Evolutionary conservation across 2,888 invertebrate species (phyloP).

Genomic region (Axea sp.): DNA sequence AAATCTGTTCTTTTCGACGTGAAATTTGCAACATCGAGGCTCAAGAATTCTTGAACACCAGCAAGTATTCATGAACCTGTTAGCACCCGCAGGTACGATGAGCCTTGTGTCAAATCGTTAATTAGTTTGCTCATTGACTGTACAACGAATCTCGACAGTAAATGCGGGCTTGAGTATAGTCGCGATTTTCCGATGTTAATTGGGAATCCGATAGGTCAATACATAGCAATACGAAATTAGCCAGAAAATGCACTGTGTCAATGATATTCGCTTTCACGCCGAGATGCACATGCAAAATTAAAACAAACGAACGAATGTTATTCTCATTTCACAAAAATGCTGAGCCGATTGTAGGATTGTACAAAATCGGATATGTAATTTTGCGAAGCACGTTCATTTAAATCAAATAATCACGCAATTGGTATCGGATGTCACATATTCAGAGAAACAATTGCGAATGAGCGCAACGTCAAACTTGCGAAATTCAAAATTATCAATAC

Average conservation of each 20-base stretch:
- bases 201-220: conserved; percentile 61
- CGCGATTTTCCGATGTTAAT: conserved; percentile 61
- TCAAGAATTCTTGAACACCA: too few relatives aligned
- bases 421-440: conserved; percentile 37
- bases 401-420: conserved; percentile 51
- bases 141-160: conserved; percentile 62
- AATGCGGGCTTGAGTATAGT: conserved; percentile 62
- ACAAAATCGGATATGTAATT: conserved; percentile 55
- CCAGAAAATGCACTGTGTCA: conserved; percentile 55
- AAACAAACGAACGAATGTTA: conserved; percentile 52
- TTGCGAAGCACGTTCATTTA: conserved; percentile 48
- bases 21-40: too few relatives aligned
- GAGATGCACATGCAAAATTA: conserved; percentile 55
- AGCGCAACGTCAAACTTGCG: too few relatives aligned
- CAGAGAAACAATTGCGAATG: conserved; percentile 20
- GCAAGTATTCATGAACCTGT: conserved; percentile 44
- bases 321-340: conserved; percentile 49
- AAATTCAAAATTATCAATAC: too few relatives aligned
- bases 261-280: conserved; percentile 56
- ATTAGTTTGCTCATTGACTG: conserved; percentile 72
- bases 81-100: conserved; percentile 64
- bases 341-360: conserved; percentile 26
- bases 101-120: conserved; percentile 70
- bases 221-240: conserved; percentile 59
- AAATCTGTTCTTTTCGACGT: too few relatives aligned